Evolutionary conservation across 2,888 invertebrate genomes (phyloP).

Genomic region (Limenitis camilla): DNA sequence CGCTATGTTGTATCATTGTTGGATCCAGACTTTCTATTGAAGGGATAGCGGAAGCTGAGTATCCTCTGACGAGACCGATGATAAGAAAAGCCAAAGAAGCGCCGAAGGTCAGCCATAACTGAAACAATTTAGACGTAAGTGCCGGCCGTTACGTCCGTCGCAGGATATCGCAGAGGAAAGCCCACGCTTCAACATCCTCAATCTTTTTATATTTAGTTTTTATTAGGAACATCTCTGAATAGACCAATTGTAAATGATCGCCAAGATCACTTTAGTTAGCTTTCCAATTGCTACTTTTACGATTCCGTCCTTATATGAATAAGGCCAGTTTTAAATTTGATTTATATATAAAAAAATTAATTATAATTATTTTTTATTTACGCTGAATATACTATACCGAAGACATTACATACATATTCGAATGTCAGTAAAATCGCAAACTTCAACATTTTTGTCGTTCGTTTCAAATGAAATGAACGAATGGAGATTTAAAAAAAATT

Average conservation of each 20-base stretch:
- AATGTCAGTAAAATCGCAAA: no score
- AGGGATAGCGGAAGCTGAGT: constrained; percentile 74
- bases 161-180: constrained; percentile 8
- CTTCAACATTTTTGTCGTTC: no score
- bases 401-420: no score
- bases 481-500: no score
- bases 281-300: no score
- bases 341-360: no score
- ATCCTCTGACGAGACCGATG: constrained; percentile 75
- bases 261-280: neutral
- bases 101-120: constrained; percentile 73
- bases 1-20: constrained; percentile 56
- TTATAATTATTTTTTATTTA: no score
- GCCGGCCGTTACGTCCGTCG: constrained; percentile 1
- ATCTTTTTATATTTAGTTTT: constrained; percentile 18
- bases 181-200: constrained; percentile 14
- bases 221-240: neutral
- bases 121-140: constrained; percentile 27
- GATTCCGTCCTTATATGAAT: no score
- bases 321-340: no score
- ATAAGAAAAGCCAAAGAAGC: constrained; percentile 75
- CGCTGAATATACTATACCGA: no score
- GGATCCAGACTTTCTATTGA: constrained; percentile 63
- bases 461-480: no score
- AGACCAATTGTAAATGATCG: neutral